Conservation (phyloP, 2,113 vertebrate species). For the Pomatorhinus ruficollis region DNA sequence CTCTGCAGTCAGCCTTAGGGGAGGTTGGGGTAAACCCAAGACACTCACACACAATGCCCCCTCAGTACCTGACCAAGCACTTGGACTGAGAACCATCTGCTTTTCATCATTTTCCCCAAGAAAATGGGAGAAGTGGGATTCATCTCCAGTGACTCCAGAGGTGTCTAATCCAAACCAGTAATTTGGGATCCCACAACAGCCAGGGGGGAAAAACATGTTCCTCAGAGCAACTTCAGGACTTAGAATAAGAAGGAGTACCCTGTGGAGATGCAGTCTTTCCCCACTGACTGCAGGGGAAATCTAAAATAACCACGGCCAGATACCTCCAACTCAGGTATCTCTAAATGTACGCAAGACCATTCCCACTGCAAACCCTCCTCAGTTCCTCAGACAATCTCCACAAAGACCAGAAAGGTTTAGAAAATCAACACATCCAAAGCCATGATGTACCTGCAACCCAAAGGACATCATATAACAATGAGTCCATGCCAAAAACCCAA, state of each 20-base stretch:
- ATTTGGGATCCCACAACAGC: neutral
- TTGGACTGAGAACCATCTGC: neutral
- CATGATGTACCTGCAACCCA: neutral
- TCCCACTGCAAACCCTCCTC: neutral
- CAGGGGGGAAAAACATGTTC: rapidly evolving
- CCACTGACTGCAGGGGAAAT: neutral
- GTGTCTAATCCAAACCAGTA: neutral
- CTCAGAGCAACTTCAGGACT: neutral
- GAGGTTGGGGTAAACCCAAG: neutral
- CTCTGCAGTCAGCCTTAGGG: neutral
- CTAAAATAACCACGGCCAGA: neutral
- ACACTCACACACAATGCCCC: neutral
- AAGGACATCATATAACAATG: rapidly evolving
- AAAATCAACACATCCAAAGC: neutral
- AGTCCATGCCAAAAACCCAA: neutral
- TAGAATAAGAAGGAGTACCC: neutral
- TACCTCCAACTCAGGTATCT: neutral
- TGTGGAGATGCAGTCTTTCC: neutral
- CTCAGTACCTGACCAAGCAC: neutral
- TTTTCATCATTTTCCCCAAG: neutral
- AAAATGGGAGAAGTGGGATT: neutral
- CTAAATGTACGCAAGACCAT: rapidly evolving
- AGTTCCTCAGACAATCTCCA: neutral
- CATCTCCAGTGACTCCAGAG: neutral
- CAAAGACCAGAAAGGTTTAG: neutral